Base-by-base conservation (phyloP, 2,113 vertebrate genomes). In the Pipra filicauda region DNA sequence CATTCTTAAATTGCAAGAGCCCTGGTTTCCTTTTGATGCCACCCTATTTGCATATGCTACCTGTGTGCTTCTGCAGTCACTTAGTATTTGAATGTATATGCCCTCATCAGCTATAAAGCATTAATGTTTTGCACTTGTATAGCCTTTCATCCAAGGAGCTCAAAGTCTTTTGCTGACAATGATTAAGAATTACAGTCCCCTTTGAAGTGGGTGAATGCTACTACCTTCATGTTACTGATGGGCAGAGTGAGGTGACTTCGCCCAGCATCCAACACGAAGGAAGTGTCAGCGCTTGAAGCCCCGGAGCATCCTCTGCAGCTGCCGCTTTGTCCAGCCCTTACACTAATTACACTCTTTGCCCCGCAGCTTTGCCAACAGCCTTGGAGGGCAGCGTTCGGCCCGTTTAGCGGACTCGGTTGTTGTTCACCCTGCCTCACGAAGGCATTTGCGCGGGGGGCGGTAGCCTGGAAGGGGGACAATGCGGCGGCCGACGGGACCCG, bases 81-180 rank as follows among this genome's bases (percentile, higher is more conserved):
- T 93, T 82, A 43, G 84, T 85, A 93, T 97, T 96, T 67, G 95
- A 87, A 97, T 96, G 95, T 85, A 66, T 88, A 92, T 96, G 61
- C 71, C 92, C 91, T 58, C 82, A 87, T 70, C 90, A 72, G 91
- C 89, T 82, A 46, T 91, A 95, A 91, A 96, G 88, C 91, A 93
- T 89, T 64, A 58, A 90, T 77, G 85, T 37, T 97, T 96, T 97
- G 88, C 91, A 96, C 91, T 95, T 97, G 86, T 78, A 96, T 96
- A 69, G 95, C 79, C 96, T 95, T 97, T 88, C 88, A 95, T 85
- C 81, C 79, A 4, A 58, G 80, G 28, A 87, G 71, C 92, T 87
- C 88, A 87, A 94, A 95, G 91, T 87, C 86, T 65, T 49, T 72
- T 24, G 81, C 88, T 70, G 91, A 86, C 93, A 59, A 54, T 48